phyloP scores from a whole-genome alignment of 2,113 vertebrate species.

The Vireo altiloquus region DNA sequence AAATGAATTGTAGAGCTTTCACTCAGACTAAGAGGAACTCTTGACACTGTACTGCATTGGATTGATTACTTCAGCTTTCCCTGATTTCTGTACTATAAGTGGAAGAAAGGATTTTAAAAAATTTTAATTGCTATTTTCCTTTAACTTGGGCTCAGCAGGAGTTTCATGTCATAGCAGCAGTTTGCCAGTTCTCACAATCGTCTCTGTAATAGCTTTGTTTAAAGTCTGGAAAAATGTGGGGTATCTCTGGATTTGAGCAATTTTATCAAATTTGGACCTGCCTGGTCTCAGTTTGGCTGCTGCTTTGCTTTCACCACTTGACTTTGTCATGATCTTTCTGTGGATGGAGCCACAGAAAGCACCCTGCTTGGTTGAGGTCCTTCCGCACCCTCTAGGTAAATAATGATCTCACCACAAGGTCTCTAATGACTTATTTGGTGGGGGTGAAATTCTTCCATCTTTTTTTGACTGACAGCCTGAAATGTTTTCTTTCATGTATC shows the following conservation, averaged over 20 bases:
- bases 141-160: background rate
- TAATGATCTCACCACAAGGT: background rate
- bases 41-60: background rate
- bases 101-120: background rate
- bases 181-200: background rate
- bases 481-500: background rate
- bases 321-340: background rate
- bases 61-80: background rate
- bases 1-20: background rate
- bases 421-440: background rate
- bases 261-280: background rate
- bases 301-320: background rate
- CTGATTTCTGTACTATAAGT: background rate
- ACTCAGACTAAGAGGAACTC: background rate
- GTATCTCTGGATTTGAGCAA: background rate
- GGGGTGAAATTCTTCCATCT: background rate
- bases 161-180: background rate
- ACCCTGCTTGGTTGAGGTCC: background rate
- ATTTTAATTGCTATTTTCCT: background rate
- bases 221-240: background rate
- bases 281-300: background rate
- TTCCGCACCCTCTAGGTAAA: background rate
- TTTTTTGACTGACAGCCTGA: background rate
- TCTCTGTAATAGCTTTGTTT: background rate
- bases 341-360: background rate